Base-by-base conservation (phyloP, 2,888 invertebrate species). In the Tyria jacobaeae region DNA sequence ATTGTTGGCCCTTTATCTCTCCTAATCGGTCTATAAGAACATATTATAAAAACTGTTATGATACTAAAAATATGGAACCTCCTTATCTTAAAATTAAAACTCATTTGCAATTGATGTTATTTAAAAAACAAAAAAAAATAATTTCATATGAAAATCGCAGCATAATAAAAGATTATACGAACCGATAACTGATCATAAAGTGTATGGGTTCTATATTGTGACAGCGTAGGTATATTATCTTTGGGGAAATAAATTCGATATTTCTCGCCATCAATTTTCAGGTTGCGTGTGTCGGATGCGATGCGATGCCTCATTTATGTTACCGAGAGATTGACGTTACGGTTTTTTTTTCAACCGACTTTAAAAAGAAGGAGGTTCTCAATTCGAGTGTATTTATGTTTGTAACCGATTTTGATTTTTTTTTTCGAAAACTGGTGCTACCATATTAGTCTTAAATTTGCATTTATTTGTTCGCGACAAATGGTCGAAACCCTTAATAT, bases 201-300 rank as follows among this genome's bases (percentile, higher is more conserved):
- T 39, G 24, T 25, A 52, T n/a, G 39, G 37, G 39, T 5, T 25
- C 24, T 10, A 54, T 58, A 54, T 59, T 54, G 49, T 57, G 44
- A 34, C 17, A 7, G 10, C 31, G 24, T 4, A n/a, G n/a, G n/a
- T n/a, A 17, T 39, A 49, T 60, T 61, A 49, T 12, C 5, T 49
- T 14, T 24, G 9, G 17, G 14, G 14, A 62, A 55, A 61, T 57
- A 60, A 52, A 60, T 64, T 48, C 35, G 64, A 44, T 56, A 60
- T 52, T 58, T 50, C 25, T 44, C 5, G n/a, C 35, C 48, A 52
- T 62, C 48, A 47, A 65, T 52, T 70, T 56, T 54, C 49, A 41
- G 47, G 57, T 44, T 25, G 21, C 52, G 17, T 24, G 24, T 34
- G 41, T 44, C 34, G n/a, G 34, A 35, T 24, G 27, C 34, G 12